Evolutionary conservation across 2,797 vertebrate species (phyloP).

Genomic region (Myripristis jacobus): DNA sequence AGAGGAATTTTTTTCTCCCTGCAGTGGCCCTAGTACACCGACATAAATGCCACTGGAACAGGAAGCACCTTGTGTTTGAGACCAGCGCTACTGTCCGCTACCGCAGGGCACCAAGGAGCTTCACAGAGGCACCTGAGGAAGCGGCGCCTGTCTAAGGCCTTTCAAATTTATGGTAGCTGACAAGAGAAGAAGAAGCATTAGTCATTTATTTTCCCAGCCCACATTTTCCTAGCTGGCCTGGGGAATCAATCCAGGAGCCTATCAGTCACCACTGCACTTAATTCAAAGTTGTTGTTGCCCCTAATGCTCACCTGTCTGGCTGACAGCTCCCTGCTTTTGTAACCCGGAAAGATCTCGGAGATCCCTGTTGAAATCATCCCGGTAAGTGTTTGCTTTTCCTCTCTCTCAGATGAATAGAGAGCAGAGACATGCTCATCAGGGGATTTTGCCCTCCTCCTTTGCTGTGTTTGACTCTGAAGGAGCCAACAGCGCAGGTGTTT

Average conservation of each 20-base stretch:
- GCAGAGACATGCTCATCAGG: slow-evolving; percentile 2
- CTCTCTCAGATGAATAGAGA: slow-evolving; percentile 10
- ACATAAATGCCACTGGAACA: too few species aligned
- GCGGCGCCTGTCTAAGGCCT: not conserved
- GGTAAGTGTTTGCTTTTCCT: not conserved
- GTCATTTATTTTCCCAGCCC: not conserved
- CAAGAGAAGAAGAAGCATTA: not conserved
- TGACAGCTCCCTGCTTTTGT: not conserved
- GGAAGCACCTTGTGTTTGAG: too few species aligned
- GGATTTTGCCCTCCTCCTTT: slow-evolving; percentile 7
- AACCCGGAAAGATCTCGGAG: not conserved
- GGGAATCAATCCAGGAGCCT: not conserved
- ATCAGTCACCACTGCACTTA: not conserved
- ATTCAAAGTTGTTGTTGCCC: not conserved
- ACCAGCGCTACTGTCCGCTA: not conserved
- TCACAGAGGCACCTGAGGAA: not conserved
- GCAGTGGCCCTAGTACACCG: too few species aligned
- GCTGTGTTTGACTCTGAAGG: not conserved
- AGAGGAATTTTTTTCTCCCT: too few species aligned
- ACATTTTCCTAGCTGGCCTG: not conserved
- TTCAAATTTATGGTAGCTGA: not conserved
- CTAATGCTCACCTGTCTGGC: not conserved
- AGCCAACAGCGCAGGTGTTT: not conserved
- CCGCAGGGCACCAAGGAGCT: too few species aligned
- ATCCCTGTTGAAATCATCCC: not conserved